phyloP scores from a whole-genome alignment of 1,140 invertebrate species.

The fruit fly (Drosophila melanogaster) region Release_6_plus_ISO1_MT NC_004354.4:3763501-3764000 shows the following conservation, averaged over 20 bases:
- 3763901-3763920: background rate
- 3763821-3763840: constrained; percentile 24
- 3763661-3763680: background rate
- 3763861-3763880: constrained; percentile 4
- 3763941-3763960: constrained; percentile 5
- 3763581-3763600: constrained; percentile 37
- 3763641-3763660: constrained; percentile 12
- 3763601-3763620: constrained; percentile 27
- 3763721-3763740: constrained; percentile 5
- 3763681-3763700: constrained; percentile 1
- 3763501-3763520: no score
- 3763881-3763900: constrained; percentile 1
- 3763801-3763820: constrained; percentile 2
- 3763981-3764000: background rate
- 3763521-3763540: background rate
- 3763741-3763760: no score
- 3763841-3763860: constrained; percentile 22
- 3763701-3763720: constrained; percentile 26
- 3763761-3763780: background rate
- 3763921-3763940: background rate
- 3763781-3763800: constrained; percentile 16
- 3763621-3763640: constrained; percentile 1
- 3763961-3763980: constrained; percentile 1
- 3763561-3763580: constrained; percentile 37
- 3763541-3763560: constrained; percentile 22